Conservation (phyloP, 2,888 invertebrate genomes). For the Prosapia bicincta region DNA sequence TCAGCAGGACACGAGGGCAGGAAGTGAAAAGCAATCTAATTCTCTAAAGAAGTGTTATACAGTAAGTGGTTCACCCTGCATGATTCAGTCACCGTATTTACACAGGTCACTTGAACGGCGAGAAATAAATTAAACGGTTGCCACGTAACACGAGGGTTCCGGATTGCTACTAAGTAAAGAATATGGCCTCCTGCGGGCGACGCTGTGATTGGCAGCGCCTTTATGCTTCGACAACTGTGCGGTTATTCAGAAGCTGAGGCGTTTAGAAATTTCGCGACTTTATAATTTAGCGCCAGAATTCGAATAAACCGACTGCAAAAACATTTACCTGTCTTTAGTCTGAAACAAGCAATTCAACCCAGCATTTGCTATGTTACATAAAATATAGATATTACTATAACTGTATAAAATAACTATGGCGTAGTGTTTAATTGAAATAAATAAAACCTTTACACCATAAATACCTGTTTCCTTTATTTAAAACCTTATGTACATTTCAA, state of each 20-base stretch:
- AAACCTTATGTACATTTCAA: too few relatives aligned
- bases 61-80: background rate
- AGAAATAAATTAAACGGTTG: background rate
- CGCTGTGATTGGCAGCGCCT: background rate
- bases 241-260: background rate
- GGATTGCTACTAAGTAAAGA: slow-evolving; percentile 2
- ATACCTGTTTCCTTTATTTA: too few relatives aligned
- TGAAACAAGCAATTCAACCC: too few relatives aligned
- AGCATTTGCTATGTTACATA: too few relatives aligned
- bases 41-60: background rate
- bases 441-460: too few relatives aligned
- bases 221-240: background rate
- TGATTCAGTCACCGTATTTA: background rate
- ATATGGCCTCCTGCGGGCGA: background rate
- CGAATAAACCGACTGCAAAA: too few relatives aligned
- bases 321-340: too few relatives aligned
- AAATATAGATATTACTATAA: too few relatives aligned
- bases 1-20: background rate
- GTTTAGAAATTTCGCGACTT: background rate
- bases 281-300: background rate
- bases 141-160: background rate
- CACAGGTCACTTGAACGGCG: background rate
- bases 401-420: too few relatives aligned
- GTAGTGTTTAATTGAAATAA: too few relatives aligned
- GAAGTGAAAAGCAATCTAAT: background rate